Conservation (phyloP, 2,888 invertebrate genomes). For the Phortica okadai region DNA sequence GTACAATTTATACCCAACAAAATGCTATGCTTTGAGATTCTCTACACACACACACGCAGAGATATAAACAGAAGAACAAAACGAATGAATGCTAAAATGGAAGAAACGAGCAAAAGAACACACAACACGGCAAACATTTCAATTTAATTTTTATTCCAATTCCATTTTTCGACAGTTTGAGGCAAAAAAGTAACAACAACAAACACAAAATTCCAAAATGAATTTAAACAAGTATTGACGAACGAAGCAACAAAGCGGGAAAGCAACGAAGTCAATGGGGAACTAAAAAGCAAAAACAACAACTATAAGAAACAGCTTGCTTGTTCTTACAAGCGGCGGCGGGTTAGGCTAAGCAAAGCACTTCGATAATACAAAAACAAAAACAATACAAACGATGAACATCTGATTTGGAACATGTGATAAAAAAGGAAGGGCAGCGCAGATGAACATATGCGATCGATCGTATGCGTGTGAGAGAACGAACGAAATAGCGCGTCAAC, state of each 20-base stretch:
- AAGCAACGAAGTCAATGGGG: not conserved
- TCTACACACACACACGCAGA: no score
- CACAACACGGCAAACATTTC: constrained; percentile 45
- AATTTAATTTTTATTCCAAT: constrained; percentile 35
- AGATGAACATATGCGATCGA: constrained; percentile 24
- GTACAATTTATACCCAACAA: no score
- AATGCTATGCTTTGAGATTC: no score
- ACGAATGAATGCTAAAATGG: constrained; percentile 15
- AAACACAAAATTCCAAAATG: not conserved
- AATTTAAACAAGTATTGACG: not conserved
- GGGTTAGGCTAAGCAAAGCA: not conserved
- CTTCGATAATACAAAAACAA: not conserved
- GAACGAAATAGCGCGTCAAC: no score
- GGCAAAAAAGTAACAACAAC: not conserved
- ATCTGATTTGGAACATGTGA: constrained; percentile 61
- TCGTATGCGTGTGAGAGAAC: not conserved
- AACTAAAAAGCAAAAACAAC: no score
- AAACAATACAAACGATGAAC: constrained; percentile 37
- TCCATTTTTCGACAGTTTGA: not conserved
- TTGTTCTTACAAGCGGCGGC: not conserved
- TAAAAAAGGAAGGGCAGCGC: constrained; percentile 36
- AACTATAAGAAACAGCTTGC: no score
- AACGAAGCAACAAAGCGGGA: constrained; percentile 34
- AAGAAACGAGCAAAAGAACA: constrained; percentile 16
- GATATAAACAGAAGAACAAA: not conserved